Conservation (phyloP, 2,113 vertebrate genomes). For the Alligator sinensis region DNA sequence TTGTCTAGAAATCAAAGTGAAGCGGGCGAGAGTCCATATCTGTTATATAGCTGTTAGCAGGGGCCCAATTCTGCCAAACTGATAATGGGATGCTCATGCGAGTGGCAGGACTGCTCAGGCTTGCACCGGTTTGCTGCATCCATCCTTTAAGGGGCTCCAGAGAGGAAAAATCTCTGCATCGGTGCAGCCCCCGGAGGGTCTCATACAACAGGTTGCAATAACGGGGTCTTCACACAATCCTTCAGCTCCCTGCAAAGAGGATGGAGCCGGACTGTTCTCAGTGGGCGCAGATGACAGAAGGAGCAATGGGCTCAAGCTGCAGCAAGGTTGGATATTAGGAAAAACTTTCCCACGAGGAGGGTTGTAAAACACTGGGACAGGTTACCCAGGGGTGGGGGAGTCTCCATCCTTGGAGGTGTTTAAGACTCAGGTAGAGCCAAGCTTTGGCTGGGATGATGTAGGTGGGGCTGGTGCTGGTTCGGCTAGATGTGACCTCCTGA, state of each 20-base stretch:
- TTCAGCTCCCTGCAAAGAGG: too few relatives aligned
- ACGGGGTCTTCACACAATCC: too few relatives aligned
- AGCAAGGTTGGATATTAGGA: background rate
- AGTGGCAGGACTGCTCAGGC: accelerated
- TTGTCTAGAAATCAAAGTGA: background rate
- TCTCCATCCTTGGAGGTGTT: too few relatives aligned
- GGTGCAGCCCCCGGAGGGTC: too few relatives aligned
- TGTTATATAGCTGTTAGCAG: background rate
- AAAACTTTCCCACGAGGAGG: accelerated
- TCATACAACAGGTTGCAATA: too few relatives aligned
- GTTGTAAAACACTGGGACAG: background rate
- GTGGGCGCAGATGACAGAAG: accelerated
- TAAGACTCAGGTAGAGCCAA: too few relatives aligned
- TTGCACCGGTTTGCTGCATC: accelerated
- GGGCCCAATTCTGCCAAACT: background rate
- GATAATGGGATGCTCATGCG: accelerated
- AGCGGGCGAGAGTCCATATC: background rate
- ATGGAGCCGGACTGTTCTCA: background rate
- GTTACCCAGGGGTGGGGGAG: too few relatives aligned
- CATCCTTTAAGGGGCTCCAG: accelerated
- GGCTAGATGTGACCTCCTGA: too few relatives aligned
- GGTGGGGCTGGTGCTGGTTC: too few relatives aligned
- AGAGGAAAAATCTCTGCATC: background rate
- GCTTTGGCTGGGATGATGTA: too few relatives aligned
- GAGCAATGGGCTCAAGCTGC: background rate